phyloP scores from a whole-genome alignment of 2,797 vertebrate genomes.

The Falco peregrinus region DNA sequence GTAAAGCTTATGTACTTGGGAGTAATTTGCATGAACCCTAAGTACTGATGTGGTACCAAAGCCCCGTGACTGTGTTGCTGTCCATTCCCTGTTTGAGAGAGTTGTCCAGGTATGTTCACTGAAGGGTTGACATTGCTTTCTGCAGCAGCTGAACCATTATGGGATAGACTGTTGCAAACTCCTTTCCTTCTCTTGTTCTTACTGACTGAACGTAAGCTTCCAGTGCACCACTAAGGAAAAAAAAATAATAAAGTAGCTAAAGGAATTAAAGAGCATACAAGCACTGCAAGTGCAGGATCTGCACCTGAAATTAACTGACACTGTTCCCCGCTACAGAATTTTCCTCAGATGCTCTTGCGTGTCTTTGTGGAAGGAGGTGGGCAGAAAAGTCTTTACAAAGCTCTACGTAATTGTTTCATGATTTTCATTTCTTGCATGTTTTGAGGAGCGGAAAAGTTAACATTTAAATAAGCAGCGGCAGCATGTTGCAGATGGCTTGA shows the following conservation, averaged over 20 bases:
- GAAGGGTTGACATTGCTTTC: constrained; percentile 79
- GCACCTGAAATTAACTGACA: background rate
- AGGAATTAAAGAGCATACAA: background rate
- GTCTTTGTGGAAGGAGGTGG: background rate
- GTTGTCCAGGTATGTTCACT: constrained; percentile 15
- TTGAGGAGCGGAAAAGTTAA: constrained; percentile 31
- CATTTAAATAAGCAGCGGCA: constrained; percentile 20
- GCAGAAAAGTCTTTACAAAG: background rate
- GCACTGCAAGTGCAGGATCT: background rate
- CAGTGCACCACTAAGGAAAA: constrained; percentile 82
- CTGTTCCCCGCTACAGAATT: background rate
- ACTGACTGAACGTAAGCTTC: constrained; percentile 96
- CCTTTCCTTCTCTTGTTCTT: constrained; percentile 88
- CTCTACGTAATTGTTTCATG: background rate
- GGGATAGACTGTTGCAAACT: constrained; percentile 94
- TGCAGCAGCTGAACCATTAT: constrained; percentile 95
- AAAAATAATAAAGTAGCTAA: background rate
- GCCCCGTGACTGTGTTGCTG: fast-evolving
- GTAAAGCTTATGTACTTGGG: background rate
- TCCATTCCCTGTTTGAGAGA: fast-evolving
- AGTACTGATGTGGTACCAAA: fast-evolving
- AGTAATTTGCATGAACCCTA: background rate
- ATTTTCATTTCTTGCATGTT: background rate
- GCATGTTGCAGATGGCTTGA: constrained; percentile 60
- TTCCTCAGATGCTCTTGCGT: background rate